Conservation (phyloP, 92 coral and sea anemone genomes). For the Zoanthus sociatus region DNA sequence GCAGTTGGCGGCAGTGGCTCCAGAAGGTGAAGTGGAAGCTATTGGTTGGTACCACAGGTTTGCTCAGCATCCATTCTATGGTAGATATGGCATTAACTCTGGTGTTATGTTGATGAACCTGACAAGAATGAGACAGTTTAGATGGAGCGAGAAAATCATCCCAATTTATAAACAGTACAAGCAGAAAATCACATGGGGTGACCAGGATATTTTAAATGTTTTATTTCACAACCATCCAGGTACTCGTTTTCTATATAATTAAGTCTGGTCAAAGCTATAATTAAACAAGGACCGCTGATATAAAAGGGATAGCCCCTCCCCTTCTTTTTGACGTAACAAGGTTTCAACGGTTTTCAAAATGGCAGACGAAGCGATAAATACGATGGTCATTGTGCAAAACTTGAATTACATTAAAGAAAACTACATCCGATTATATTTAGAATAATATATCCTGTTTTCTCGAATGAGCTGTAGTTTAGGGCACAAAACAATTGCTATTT, state of each 20-base stretch:
- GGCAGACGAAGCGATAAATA: too few species aligned
- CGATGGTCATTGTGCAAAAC: too few species aligned
- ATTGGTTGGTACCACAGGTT: constrained; percentile 90
- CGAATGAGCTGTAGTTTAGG: too few species aligned
- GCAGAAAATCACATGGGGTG: constrained; percentile 89
- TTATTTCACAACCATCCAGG: constrained; percentile 93
- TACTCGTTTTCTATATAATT: not conserved
- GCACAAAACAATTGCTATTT: too few species aligned
- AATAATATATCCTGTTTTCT: too few species aligned
- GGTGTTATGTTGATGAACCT: constrained; percentile 98
- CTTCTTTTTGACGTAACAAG: too few species aligned
- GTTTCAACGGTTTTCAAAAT: too few species aligned
- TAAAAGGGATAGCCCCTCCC: too few species aligned
- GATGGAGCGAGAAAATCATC: constrained; percentile 73
- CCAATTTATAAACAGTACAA: constrained; percentile 81
- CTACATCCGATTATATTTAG: too few species aligned
- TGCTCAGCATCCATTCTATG: constrained; percentile 94
- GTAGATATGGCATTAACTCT: constrained; percentile 91
- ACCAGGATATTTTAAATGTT: constrained; percentile 91
- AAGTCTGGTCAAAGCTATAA: too few species aligned
- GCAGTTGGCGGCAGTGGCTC: constrained; percentile 89
- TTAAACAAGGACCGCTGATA: too few species aligned
- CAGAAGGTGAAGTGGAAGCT: constrained; percentile 82
- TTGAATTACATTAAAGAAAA: too few species aligned
- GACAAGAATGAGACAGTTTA: constrained; percentile 77